These are phyloP conservation scores for Plestiodon gilberti DNA, from an alignment of 2,113 vertebrate species.

Conservation along the genomic window DNA sequence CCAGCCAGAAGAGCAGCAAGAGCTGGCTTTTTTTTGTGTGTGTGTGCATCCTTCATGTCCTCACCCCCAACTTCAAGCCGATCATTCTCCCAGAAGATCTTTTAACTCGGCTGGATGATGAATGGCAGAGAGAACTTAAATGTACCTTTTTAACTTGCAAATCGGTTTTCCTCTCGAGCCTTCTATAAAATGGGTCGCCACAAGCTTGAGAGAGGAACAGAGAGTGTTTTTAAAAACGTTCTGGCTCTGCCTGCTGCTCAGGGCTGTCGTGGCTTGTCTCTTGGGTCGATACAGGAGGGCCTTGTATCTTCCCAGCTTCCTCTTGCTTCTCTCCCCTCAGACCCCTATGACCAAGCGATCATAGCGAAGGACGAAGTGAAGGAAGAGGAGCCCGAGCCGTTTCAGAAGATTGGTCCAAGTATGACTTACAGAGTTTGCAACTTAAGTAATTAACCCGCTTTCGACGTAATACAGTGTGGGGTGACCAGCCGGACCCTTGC, in stretches of 20 bases:
- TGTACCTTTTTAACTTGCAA: too few relatives aligned
- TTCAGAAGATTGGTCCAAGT: conserved; percentile 99
- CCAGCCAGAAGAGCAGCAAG: too few relatives aligned
- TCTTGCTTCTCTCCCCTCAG: conserved; percentile 77
- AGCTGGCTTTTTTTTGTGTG: too few relatives aligned
- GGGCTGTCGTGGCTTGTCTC: conserved; percentile 44
- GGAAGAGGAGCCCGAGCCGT: conserved; percentile 93
- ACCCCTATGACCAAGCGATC: conserved; percentile 94
- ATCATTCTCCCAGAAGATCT: too few relatives aligned
- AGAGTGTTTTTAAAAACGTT: too few relatives aligned
- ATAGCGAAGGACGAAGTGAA: conserved; percentile 91
- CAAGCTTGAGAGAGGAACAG: too few relatives aligned
- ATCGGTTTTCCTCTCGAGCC: too few relatives aligned
- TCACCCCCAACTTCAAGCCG: too few relatives aligned
- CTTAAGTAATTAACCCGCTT: conserved; percentile 22
- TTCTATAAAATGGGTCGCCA: too few relatives aligned
- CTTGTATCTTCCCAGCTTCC: conserved; percentile 46
- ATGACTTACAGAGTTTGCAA: conserved; percentile 68
- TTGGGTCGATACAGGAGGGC: conserved; percentile 28
- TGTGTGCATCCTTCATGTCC: too few relatives aligned
- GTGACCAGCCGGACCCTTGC: background rate
- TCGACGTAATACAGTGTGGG: background rate
- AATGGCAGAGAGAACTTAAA: too few relatives aligned
- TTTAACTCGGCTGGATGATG: too few relatives aligned
- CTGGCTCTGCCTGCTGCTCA: conserved; percentile 18